Percentiles rank a stretch among this genome's conserved stretches.
Conservation (phyloP, 2,797 vertebrate species). For the Lycodopsis pacificus region DNA sequence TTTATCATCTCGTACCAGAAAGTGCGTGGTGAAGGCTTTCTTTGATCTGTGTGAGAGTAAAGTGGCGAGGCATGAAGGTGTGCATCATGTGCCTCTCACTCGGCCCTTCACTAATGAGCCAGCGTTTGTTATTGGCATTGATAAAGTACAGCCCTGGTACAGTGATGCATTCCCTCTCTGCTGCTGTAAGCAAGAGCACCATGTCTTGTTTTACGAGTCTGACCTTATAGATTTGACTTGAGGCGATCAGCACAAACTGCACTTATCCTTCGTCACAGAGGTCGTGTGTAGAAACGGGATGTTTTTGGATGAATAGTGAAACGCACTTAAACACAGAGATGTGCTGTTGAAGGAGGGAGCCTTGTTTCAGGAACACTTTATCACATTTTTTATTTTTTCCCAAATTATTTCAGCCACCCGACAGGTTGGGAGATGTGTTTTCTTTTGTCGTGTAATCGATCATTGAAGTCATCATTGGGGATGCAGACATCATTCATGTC, state of each 20-base stretch:
- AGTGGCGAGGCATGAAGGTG: conserved; percentile 20
- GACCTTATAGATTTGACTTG: conserved; percentile 27
- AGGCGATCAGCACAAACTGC: conserved; percentile 2
- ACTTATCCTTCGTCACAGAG: conserved; percentile 1
- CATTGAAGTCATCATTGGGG: not conserved
- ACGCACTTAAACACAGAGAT: not conserved
- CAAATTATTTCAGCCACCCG: not conserved
- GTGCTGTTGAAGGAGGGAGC: not conserved
- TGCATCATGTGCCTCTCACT: not conserved
- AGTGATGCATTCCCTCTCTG: conserved; percentile 13
- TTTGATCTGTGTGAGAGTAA: conserved; percentile 23
- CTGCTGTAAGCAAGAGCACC: conserved; percentile 14
- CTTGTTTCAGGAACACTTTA: too few relatives aligned
- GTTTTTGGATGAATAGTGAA: conserved; percentile 7
- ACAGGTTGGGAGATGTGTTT: not conserved
- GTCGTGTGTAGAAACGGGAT: not conserved
- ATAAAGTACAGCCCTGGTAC: conserved; percentile 26
- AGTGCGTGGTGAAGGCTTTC: not conserved
- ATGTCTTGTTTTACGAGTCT: conserved; percentile 26
- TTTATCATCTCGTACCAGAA: not conserved
- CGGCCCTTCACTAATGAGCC: conserved; percentile 16
- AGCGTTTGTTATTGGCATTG: conserved; percentile 19
- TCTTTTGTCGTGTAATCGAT: not conserved
- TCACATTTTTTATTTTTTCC: not conserved
- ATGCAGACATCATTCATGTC: not conserved